A percentile compares a stretch with the other conserved stretches of the same genome.
phyloP scores from a whole-genome alignment of 2,113 vertebrate genomes.

The Canis aureus region DNA sequence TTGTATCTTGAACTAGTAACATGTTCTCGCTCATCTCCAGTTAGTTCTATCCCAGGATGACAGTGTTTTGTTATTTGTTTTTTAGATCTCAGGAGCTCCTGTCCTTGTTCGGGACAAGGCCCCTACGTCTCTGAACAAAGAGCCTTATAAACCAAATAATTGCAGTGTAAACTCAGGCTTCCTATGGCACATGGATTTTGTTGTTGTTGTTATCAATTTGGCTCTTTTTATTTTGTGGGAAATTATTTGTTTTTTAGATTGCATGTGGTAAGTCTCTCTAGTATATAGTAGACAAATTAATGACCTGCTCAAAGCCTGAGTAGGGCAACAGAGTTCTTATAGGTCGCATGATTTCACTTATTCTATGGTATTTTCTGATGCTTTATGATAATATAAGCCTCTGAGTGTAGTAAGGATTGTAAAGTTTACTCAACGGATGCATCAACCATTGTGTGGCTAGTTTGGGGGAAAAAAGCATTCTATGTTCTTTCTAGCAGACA shows the following conservation, averaged over 20 bases:
- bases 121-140: neutral
- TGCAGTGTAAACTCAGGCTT: neutral
- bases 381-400: neutral
- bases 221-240: constrained; percentile 32
- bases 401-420: neutral
- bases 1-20: neutral
- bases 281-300: neutral
- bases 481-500: neutral
- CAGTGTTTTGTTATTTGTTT: neutral
- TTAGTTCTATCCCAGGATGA: neutral
- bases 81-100: neutral
- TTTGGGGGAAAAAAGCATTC: neutral
- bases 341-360: neutral
- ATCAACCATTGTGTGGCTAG: neutral
- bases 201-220: neutral
- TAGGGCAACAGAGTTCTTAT: neutral
- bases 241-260: neutral
- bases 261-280: neutral
- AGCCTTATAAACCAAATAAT: neutral
- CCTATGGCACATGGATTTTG: neutral
- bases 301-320: neutral
- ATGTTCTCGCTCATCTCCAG: neutral
- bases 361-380: neutral
- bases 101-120: neutral
- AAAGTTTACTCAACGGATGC: neutral